These are phyloP conservation scores for Lerista edwardsae DNA, from an alignment of 2,797 vertebrate species.

Conservation along the genomic window DNA sequence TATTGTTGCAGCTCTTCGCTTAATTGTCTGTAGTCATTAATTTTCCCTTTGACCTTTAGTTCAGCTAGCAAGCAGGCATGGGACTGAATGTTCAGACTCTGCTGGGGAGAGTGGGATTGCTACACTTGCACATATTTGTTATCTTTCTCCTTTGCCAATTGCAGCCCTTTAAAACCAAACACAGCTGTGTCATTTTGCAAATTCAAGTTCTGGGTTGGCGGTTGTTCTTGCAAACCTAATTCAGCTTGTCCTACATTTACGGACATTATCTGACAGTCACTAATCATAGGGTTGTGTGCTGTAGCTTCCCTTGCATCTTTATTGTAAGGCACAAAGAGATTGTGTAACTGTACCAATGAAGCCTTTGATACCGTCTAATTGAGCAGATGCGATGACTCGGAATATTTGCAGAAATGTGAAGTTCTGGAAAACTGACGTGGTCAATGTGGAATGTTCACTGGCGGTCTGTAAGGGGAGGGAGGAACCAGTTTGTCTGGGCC, in stretches of 20 bases:
- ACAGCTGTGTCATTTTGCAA: conserved; percentile 25
- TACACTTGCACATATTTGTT: neutral
- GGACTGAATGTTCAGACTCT: conserved; percentile 6
- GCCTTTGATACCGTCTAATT: neutral
- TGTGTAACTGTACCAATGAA: neutral
- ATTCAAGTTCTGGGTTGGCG: neutral
- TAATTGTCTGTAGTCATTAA: neutral
- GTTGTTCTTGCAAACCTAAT: conserved; percentile 4
- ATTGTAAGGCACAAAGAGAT: neutral
- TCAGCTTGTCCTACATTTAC: neutral
- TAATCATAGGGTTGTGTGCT: neutral
- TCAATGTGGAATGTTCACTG: neutral
- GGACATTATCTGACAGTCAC: neutral
- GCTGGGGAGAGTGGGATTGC: neutral
- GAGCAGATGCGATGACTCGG: neutral
- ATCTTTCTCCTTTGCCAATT: conserved; percentile 1
- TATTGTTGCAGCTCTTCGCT: neutral
- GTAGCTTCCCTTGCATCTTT: neutral
- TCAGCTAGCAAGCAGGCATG: neutral
- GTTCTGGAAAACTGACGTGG: neutral
- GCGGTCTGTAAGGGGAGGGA: neutral
- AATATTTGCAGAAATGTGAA: neutral
- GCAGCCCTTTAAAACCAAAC: conserved; percentile 1
- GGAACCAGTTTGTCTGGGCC: neutral
- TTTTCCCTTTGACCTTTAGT: neutral